Evolutionary conservation across 2,113 vertebrate species (phyloP).

Genomic region (Chloroceryle aenea): DNA sequence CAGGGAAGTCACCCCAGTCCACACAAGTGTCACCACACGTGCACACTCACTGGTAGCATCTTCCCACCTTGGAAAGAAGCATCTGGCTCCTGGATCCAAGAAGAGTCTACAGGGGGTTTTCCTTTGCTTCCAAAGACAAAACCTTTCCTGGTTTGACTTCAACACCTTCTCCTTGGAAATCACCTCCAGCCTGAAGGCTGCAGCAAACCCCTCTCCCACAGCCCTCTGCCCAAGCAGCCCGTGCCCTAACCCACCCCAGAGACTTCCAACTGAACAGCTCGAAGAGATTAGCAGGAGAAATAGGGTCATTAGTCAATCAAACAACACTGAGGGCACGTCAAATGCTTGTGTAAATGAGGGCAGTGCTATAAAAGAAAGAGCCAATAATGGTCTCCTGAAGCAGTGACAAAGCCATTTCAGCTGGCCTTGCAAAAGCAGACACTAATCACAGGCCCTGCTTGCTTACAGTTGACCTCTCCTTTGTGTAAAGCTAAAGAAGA

Average conservation of each 20-base stretch:
- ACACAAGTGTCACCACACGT: not conserved
- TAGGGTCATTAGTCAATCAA: not conserved
- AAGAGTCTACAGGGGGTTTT: not conserved
- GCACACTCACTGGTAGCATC: accelerated
- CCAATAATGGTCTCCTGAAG: not conserved
- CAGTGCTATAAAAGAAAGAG: not conserved
- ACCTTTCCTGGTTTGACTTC: not conserved
- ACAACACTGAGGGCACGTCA: not conserved
- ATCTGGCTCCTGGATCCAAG: not conserved
- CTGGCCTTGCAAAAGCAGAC: not conserved
- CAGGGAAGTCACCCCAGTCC: not conserved
- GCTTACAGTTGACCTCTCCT: slow-evolving; percentile 6
- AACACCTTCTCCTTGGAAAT: not conserved
- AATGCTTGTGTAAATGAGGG: not conserved
- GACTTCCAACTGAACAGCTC: not conserved
- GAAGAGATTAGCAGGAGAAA: not conserved
- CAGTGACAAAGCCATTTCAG: not conserved
- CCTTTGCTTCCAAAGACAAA: not conserved
- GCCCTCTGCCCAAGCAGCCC: not conserved
- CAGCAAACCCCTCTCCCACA: not conserved
- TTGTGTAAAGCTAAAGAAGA: not conserved
- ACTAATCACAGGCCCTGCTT: not conserved
- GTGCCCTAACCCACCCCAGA: not conserved
- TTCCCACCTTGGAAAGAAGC: not conserved
- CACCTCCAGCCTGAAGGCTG: not conserved